These are phyloP conservation scores for Trigoniulus corallinus DNA, from an alignment of 1,140 invertebrate species.

Conservation along the genomic window DNA sequence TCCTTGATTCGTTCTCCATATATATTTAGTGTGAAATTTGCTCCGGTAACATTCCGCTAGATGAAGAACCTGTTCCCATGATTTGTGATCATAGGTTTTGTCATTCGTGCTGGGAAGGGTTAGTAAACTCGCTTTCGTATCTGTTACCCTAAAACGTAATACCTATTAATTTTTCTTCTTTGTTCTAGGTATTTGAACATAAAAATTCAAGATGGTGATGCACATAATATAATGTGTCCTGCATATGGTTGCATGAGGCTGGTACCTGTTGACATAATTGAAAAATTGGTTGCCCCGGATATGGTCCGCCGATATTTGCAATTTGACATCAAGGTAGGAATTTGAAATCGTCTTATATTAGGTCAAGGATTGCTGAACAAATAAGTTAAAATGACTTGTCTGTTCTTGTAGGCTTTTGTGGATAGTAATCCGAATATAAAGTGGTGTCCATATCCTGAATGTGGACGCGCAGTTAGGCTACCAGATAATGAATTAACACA, in stretches of 20 bases:
- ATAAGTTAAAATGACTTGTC: constrained; percentile 7
- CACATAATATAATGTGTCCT: constrained; percentile 47
- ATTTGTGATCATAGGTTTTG: constrained; percentile 48
- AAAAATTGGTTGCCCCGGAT: constrained; percentile 43
- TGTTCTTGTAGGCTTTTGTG: constrained; percentile 42
- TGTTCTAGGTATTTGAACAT: constrained; percentile 38
- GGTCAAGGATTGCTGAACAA: neutral
- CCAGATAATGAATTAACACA: constrained; percentile 35
- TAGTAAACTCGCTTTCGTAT: constrained; percentile 13
- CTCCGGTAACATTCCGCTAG: constrained; percentile 19
- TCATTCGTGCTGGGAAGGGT: constrained; percentile 43
- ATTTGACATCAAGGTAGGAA: constrained; percentile 48
- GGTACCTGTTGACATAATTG: constrained; percentile 50
- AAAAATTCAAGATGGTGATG: constrained; percentile 49
- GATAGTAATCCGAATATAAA: constrained; percentile 53
- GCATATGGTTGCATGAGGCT: constrained; percentile 42
- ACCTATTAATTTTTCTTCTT: neutral
- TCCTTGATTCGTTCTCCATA: too few relatives aligned
- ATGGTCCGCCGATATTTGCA: constrained; percentile 48
- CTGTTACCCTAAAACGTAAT: neutral
- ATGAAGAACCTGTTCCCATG: constrained; percentile 30
- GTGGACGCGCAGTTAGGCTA: constrained; percentile 45
- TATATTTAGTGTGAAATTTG: constrained; percentile 53
- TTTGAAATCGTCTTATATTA: constrained; percentile 1
- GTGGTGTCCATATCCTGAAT: constrained; percentile 53